A percentile compares a stretch with the other conserved stretches of the same genome.
Evolutionary conservation across 2,888 invertebrate species (phyloP).

Genomic region (Agrotis clavis): DNA sequence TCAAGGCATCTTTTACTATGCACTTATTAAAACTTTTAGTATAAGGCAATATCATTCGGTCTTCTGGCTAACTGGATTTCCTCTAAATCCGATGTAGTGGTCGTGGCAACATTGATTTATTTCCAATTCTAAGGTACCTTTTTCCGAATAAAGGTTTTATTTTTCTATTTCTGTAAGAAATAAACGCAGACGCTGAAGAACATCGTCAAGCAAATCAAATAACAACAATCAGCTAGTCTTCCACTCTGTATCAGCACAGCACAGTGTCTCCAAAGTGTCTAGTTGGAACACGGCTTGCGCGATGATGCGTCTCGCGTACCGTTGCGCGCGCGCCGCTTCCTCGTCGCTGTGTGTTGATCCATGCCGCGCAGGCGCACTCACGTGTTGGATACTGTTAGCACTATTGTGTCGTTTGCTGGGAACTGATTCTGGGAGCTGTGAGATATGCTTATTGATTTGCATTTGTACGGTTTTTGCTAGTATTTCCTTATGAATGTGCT

Average conservation of each 20-base stretch:
- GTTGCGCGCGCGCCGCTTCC: constrained; percentile 33
- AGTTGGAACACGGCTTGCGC: constrained; percentile 34
- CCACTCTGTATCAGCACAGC: background rate
- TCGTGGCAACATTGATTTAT: no score
- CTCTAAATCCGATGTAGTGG: no score
- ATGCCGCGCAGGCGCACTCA: constrained; percentile 7
- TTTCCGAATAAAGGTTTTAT: no score
- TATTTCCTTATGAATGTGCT: constrained; percentile 15
- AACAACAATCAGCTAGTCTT: background rate
- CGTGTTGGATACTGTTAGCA: constrained; percentile 48
- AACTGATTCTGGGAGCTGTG: constrained; percentile 39
- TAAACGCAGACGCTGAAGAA: no score
- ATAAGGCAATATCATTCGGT: no score
- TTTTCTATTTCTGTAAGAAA: no score
- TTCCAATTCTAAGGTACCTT: no score
- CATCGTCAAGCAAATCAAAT: no score
- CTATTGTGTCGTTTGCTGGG: constrained; percentile 42
- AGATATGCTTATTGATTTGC: constrained; percentile 39
- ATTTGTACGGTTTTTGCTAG: constrained; percentile 22
- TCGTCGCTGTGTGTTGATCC: constrained; percentile 39
- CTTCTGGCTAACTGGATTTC: no score
- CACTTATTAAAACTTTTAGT: no score
- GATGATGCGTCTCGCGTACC: constrained; percentile 46
- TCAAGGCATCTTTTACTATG: background rate
- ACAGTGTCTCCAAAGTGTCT: constrained; percentile 30